Base-by-base conservation (phyloP, 1,140 invertebrate species). In the Daktulosphaira vitifoliae region DNA sequence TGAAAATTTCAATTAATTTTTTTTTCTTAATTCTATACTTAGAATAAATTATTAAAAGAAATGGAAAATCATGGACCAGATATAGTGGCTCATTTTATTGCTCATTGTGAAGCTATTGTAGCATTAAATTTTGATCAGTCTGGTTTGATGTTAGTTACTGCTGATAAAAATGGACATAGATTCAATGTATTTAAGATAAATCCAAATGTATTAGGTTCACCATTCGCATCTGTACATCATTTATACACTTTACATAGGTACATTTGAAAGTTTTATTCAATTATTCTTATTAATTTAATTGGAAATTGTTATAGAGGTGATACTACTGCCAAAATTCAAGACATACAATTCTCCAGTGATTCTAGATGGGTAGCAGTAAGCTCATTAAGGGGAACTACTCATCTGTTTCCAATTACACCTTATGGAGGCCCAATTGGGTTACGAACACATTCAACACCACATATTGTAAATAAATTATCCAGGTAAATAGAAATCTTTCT, bases 341-440 rank as follows among this genome's bases (percentile, higher is more conserved):
- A 95, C 72, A 90, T 96, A 74, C 81, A 85, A 52, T 89, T 92
- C 75, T 92, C 92, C 9, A 78, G 84, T 66, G 96, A 98, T 76
- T 92, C 90, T 44, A 85, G 96, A 52, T 99, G 96, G 96, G 85
- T 93, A 9, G 89, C 93, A 15, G 85, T 98, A 1, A 92, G 90
- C 23, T 97, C 96, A 6, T 79, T 96, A 68, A 84, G 96, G 67
- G 96, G 95, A 65, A 98, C 96, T 2, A 96, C 94, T 16, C 96
- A 99, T 74, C 86, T 98, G 48, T 98, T 98, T 79, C 92, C 96
- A 1, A 85, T 98, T 9, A 94, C 91, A 22, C 90, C 94, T n/a
- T 98, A 98, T 74, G 96, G 96, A 68, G 96, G 93, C 66, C 80
- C 86, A 56, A 83, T 92, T 50, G 91, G 87, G 65, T 84, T 93